Evolutionary conservation across 2,888 invertebrate species (phyloP).

Genomic region (Ellobium chinense): DNA sequence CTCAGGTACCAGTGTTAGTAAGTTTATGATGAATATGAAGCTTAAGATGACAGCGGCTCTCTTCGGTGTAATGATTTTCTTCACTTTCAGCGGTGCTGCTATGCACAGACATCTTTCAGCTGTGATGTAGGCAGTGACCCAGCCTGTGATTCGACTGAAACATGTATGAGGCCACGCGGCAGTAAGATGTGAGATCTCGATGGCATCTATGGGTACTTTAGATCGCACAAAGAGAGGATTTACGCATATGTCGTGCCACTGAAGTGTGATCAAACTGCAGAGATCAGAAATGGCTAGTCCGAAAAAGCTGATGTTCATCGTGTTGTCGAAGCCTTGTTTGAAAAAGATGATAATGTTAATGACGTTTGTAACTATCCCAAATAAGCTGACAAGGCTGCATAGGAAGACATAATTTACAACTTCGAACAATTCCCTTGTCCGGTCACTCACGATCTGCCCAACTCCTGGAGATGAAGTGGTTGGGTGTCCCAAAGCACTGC

Average conservation of each 20-base stretch:
- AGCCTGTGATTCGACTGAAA: constrained; percentile 8
- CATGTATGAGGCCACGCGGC: constrained; percentile 10
- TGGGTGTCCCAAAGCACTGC: too few species aligned
- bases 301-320: constrained; percentile 8
- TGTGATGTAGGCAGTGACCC: constrained; percentile 29
- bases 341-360: constrained; percentile 18
- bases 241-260: constrained; percentile 16
- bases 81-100: neutral
- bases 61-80: constrained; percentile 3
- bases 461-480: too few species aligned
- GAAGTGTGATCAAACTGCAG: neutral
- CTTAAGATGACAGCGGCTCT: neutral
- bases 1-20: neutral
- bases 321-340: constrained; percentile 14
- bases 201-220: neutral
- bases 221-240: neutral
- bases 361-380: constrained; percentile 1
- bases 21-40: neutral
- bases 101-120: constrained; percentile 26
- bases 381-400: neutral
- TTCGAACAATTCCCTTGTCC: neutral
- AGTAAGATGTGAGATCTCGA: neutral
- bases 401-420: constrained; percentile 9
- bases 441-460: neutral
- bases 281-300: constrained; percentile 14